phyloP scores from a whole-genome alignment of 2,888 invertebrate genomes.

The Thera britannica region DNA sequence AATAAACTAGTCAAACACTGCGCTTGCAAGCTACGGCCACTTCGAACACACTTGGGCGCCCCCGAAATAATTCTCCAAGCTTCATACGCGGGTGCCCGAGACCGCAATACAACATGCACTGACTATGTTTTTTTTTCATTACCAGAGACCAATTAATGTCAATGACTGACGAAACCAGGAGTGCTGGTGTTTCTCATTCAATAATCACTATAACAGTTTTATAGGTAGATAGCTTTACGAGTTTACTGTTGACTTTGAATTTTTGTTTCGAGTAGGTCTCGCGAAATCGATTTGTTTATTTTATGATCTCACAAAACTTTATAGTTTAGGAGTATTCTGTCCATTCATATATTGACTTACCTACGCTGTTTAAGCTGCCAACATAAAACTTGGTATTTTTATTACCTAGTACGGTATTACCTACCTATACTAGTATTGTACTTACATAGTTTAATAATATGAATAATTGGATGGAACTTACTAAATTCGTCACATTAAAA shows the following conservation, averaged over 20 bases:
- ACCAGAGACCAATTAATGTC: constrained; percentile 72
- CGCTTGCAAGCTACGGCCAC: constrained; percentile 51
- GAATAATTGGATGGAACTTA: no score
- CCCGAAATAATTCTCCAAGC: constrained; percentile 63
- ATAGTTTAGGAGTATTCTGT: constrained; percentile 5
- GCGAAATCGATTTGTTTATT: constrained; percentile 23
- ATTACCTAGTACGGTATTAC: neutral
- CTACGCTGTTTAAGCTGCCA: neutral
- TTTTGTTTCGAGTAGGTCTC: constrained; percentile 21
- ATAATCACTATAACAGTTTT: constrained; percentile 57
- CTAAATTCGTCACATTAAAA: no score
- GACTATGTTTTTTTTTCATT: constrained; percentile 71
- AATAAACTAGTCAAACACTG: constrained; percentile 64
- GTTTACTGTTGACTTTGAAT: constrained; percentile 28
- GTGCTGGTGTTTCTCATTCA: constrained; percentile 63
- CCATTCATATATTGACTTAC: neutral
- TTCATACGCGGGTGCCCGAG: constrained; percentile 54
- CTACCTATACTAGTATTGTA: neutral
- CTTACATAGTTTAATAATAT: no score
- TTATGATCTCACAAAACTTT: constrained; percentile 14
- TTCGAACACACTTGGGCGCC: constrained; percentile 55
- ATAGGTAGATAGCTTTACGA: constrained; percentile 47
- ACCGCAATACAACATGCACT: constrained; percentile 68
- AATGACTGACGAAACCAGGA: constrained; percentile 75
- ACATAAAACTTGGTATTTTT: neutral